These are phyloP conservation scores for Gambusia affinis DNA, from an alignment of 2,113 vertebrate species.

Conservation along the genomic window DNA sequence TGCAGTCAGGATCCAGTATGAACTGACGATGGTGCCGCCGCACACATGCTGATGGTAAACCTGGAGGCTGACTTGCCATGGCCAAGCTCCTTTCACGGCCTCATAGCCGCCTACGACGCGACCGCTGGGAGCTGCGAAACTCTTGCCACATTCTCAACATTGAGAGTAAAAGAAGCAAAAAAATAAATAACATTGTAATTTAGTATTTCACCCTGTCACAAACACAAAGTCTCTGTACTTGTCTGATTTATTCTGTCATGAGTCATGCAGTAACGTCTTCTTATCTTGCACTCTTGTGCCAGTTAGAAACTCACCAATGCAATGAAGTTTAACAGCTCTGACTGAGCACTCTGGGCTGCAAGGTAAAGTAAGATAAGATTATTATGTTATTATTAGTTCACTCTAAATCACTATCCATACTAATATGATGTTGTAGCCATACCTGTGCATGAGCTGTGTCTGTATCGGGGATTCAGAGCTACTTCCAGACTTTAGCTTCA, in stretches of 20 bases:
- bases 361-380: background rate
- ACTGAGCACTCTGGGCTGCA: conserved; percentile 56
- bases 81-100: conserved; percentile 83
- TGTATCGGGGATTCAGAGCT: background rate
- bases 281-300: background rate
- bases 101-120: conserved; percentile 88
- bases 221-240: background rate
- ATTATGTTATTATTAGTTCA: background rate
- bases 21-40: conserved; percentile 88
- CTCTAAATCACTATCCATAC: background rate
- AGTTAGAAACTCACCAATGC: conserved; percentile 69
- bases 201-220: background rate
- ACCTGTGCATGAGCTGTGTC: conserved; percentile 60
- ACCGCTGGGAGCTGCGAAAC: conserved; percentile 38
- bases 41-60: conserved; percentile 80
- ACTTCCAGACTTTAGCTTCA: conserved; percentile 53
- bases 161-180: no score
- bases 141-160: conserved; percentile 82
- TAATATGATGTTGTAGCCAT: background rate
- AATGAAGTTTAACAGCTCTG: conserved; percentile 54
- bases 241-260: background rate
- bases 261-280: background rate
- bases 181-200: background rate
- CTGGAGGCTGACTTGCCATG: conserved; percentile 95
- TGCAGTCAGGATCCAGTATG: conserved; percentile 87